phyloP scores from a whole-genome alignment of 1,140 invertebrate genomes.

The Archegozetes longisetosus region DNA sequence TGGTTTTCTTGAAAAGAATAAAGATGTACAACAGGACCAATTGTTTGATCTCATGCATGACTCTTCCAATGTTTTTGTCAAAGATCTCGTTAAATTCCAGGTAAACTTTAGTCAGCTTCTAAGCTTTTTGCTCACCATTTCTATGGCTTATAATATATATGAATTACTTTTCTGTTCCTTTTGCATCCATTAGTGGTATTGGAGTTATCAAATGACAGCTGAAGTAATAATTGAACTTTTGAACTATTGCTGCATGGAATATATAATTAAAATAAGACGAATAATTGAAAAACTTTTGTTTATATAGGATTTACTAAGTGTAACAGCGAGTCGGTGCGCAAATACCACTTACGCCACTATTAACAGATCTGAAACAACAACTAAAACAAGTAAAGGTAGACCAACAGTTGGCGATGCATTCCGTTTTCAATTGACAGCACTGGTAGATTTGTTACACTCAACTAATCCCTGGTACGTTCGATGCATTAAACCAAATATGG shows the following conservation, averaged over 20 bases:
- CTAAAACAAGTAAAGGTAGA: conserved; percentile 64
- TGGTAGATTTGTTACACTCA: conserved; percentile 61
- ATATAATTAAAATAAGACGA: neutral
- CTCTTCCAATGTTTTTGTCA: conserved; percentile 68
- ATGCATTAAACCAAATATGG: conserved; percentile 84
- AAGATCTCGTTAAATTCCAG: conserved; percentile 69
- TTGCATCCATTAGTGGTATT: neutral
- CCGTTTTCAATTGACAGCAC: conserved; percentile 67
- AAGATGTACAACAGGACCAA: conserved; percentile 83
- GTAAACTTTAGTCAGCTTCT: no score
- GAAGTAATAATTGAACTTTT: neutral
- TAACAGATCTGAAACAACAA: conserved; percentile 41
- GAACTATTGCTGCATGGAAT: neutral
- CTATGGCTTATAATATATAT: no score
- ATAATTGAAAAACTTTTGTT: neutral
- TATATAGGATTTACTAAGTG: conserved; percentile 20
- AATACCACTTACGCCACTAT: conserved; percentile 38
- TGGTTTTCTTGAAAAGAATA: conserved; percentile 94
- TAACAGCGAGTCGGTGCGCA: conserved; percentile 18
- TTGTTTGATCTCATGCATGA: conserved; percentile 80
- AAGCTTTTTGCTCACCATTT: no score
- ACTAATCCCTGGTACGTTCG: conserved; percentile 90
- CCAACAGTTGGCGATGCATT: conserved; percentile 87
- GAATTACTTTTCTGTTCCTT: no score
- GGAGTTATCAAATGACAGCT: neutral